Percentiles rank a stretch among this genome's conserved stretches.
Evolutionary conservation across 2,888 invertebrate species (phyloP).

Genomic region (Polia nebulosa): DNA sequence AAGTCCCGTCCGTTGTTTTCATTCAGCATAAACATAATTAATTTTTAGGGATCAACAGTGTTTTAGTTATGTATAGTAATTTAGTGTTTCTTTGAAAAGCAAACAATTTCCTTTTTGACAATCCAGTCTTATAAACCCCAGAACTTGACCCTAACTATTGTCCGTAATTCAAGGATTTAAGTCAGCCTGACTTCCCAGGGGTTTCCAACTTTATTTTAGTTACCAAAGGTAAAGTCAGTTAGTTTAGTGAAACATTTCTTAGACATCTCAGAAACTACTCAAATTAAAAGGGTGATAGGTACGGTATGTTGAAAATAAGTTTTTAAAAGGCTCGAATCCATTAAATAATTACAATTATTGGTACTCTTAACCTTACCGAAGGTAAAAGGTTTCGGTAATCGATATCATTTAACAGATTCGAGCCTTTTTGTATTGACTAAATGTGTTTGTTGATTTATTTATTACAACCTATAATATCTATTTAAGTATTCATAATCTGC

Average conservation of each 20-base stretch:
- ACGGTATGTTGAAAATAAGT: conserved; percentile 1
- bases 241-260: conserved; percentile 26
- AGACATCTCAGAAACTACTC: conserved; percentile 4
- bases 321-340: background rate
- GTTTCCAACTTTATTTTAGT: conserved; percentile 36
- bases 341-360: background rate
- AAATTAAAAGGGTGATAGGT: background rate
- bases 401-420: background rate
- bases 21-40: too few relatives aligned
- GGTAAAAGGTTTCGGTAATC: background rate
- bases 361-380: background rate
- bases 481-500: conserved; percentile 8
- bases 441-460: conserved; percentile 5
- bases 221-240: conserved; percentile 14
- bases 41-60: background rate
- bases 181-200: conserved; percentile 1
- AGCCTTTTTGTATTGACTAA: background rate
- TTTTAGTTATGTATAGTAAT: background rate
- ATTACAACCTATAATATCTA: conserved; percentile 26
- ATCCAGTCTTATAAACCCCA: conserved; percentile 5
- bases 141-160: conserved; percentile 23
- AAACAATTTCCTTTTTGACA: background rate
- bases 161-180: conserved; percentile 17
- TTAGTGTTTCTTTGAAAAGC: background rate
- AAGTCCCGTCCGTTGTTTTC: too few relatives aligned